Evolutionary conservation across 2,113 vertebrate species (phyloP).

Genomic region (Microcebus murinus): DNA sequence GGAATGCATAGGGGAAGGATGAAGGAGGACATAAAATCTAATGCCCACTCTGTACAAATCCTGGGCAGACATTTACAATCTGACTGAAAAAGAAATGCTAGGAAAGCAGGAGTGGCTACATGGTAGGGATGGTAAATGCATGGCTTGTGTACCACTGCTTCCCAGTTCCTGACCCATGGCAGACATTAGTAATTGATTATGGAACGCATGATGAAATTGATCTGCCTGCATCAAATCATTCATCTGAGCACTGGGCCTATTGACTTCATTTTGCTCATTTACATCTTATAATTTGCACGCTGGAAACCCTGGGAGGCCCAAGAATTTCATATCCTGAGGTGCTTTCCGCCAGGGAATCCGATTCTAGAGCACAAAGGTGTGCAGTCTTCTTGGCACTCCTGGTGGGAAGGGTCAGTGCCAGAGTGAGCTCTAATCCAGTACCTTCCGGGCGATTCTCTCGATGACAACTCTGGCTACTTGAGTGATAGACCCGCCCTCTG

Average conservation of each 20-base stretch:
- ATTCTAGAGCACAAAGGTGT: background rate
- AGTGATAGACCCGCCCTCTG: constrained; percentile 97
- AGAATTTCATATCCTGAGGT: background rate
- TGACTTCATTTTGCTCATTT: constrained; percentile 34
- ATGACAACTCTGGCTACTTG: constrained; percentile 95
- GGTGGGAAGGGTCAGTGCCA: background rate
- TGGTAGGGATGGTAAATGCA: background rate
- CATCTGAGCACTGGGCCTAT: background rate
- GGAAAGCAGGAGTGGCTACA: background rate
- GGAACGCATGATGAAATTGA: background rate
- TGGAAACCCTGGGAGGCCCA: background rate
- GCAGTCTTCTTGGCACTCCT: background rate
- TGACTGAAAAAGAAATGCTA: background rate
- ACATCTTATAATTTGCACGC: background rate
- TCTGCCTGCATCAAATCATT: background rate
- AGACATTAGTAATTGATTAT: background rate
- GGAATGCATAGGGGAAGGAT: rapidly evolving
- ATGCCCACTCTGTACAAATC: background rate
- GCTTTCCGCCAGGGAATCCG: background rate
- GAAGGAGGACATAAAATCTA: background rate
- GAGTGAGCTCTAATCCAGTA: constrained; percentile 69
- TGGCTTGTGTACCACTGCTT: background rate
- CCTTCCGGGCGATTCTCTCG: constrained; percentile 98
- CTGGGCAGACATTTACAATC: background rate
- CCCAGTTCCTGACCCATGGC: background rate